These are phyloP conservation scores for Plectropomus leopardus DNA, from an alignment of 2,113 vertebrate genomes.

Conservation along the genomic window DNA sequence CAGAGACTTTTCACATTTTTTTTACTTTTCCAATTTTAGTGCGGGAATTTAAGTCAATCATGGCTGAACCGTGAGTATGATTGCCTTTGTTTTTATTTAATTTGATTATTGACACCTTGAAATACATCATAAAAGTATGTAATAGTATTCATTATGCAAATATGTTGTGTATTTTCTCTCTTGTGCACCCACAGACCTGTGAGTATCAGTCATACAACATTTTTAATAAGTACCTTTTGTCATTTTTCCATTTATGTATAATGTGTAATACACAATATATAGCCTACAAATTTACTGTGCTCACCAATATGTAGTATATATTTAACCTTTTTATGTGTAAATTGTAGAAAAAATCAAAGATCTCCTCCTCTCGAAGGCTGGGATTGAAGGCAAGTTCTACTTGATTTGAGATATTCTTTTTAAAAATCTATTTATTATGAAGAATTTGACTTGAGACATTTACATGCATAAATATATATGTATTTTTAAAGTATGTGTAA, in stretches of 20 bases:
- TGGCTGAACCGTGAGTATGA: conserved; percentile 73
- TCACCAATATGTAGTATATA: not conserved
- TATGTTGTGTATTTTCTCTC: conserved; percentile 33
- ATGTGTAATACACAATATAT: no score
- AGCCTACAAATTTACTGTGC: not conserved
- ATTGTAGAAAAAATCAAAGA: conserved; percentile 72
- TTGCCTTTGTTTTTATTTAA: not conserved
- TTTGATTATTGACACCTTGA: conserved; percentile 3
- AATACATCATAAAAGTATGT: not conserved
- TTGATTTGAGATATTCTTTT: not conserved
- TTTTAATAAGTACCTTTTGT: not conserved
- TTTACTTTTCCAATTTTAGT: conserved; percentile 32
- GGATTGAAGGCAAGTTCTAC: conserved; percentile 66
- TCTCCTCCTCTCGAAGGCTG: conserved; percentile 68
- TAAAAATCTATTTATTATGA: not conserved
- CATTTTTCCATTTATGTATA: not conserved
- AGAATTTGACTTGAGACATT: not conserved
- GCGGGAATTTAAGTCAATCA: conserved; percentile 26
- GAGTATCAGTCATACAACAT: conserved; percentile 44
- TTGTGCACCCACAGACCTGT: conserved; percentile 57
- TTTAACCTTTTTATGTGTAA: not conserved
- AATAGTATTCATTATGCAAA: not conserved
- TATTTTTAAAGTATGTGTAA: no score
- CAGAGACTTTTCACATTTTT: not conserved
- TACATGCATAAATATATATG: no score